Percentiles rank a stretch among this genome's conserved stretches.
These are phyloP conservation scores for Megaceryle maxima DNA, from an alignment of 2,113 vertebrate genomes.

Conservation along the genomic window DNA sequence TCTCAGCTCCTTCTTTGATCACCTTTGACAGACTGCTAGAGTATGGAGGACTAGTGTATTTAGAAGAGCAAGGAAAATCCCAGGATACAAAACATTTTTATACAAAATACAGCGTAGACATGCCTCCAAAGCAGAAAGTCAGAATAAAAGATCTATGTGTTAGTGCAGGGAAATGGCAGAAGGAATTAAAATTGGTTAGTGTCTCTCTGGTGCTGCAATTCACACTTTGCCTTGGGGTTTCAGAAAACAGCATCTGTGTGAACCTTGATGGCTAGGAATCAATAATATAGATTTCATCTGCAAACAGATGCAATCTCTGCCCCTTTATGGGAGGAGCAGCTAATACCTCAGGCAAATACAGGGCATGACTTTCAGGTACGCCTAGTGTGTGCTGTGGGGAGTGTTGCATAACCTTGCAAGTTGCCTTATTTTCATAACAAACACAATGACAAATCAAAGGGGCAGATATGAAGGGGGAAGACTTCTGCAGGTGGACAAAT, in stretches of 20 bases:
- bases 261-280: conserved; percentile 26
- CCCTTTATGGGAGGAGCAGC: conserved; percentile 17
- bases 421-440: not conserved
- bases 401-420: not conserved
- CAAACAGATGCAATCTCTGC: conserved; percentile 54
- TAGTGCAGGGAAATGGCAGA: not conserved
- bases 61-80: conserved; percentile 8
- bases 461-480: not conserved
- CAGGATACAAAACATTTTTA: not conserved
- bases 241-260: conserved; percentile 35
- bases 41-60: not conserved
- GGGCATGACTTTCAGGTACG: not conserved
- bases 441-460: not conserved
- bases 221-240: conserved; percentile 25
- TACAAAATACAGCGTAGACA: not conserved
- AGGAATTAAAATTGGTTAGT: not conserved
- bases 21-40: not conserved
- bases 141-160: not conserved
- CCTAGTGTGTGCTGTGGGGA: not conserved
- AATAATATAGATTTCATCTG: conserved; percentile 51
- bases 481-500: not conserved
- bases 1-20: conserved; percentile 41
- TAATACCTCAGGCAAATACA: not conserved
- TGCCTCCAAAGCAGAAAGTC: not conserved
- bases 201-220: conserved; percentile 8